These are phyloP conservation scores for Scomber japonicus DNA, from an alignment of 2,113 vertebrate genomes.

Conservation along the genomic window DNA sequence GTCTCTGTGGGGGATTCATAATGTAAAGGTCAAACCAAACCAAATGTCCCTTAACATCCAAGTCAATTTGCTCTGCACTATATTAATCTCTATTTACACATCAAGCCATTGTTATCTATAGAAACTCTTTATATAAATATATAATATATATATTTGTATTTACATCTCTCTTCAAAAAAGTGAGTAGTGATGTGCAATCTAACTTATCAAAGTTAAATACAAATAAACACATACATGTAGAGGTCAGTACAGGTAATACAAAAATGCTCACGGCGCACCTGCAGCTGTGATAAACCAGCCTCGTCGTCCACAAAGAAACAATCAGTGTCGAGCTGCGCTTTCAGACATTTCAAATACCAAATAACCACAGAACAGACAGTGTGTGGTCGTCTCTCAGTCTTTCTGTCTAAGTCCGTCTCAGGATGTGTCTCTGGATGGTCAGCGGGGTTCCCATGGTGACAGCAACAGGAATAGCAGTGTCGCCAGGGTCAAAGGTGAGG, in stretches of 20 bases:
- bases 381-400: conserved; percentile 40
- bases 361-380: conserved; percentile 8
- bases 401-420: conserved; percentile 26
- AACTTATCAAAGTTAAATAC: conserved; percentile 68
- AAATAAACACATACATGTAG: conserved; percentile 57
- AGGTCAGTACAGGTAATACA: conserved; percentile 75
- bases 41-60: conserved; percentile 9
- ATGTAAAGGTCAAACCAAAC: conserved; percentile 39
- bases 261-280: conserved; percentile 54
- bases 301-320: conserved; percentile 15
- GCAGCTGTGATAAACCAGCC: conserved; percentile 18
- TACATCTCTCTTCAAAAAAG: conserved; percentile 74
- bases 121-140: conserved; percentile 77
- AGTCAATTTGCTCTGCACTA: conserved; percentile 38
- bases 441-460: conserved; percentile 62
- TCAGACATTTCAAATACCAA: conserved; percentile 24
- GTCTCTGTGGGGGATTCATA: conserved; percentile 5
- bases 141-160: conserved; percentile 79
- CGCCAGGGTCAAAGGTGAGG: conserved; percentile 48
- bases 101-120: conserved; percentile 62
- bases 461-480: conserved; percentile 61
- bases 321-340: conserved; percentile 27
- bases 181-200: conserved; percentile 70
- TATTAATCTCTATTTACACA: conserved; percentile 68
- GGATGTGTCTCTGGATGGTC: conserved; percentile 32